Evolutionary conservation across 1,140 invertebrate genomes (phyloP).

Genomic region (Apis cerana): DNA sequence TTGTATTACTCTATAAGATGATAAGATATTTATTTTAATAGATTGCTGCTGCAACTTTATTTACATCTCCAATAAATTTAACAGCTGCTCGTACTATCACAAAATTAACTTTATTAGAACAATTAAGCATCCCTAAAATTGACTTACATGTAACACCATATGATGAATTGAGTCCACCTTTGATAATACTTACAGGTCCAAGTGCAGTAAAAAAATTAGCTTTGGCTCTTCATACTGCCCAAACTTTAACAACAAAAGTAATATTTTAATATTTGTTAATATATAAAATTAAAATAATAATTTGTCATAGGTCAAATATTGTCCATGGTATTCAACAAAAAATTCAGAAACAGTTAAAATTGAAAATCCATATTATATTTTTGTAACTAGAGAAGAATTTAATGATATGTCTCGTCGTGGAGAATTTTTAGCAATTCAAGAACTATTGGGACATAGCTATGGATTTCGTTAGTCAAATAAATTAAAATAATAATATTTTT

Average conservation of each 20-base stretch:
- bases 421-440: slow-evolving; percentile 70
- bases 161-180: slow-evolving; percentile 63
- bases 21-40: slow-evolving; percentile 35
- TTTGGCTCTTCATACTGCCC: slow-evolving; percentile 51
- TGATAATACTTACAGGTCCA: slow-evolving; percentile 70
- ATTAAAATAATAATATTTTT: neutral
- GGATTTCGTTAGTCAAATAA: slow-evolving; percentile 68
- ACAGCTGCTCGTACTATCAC: slow-evolving; percentile 61
- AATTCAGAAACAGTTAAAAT: slow-evolving; percentile 29
- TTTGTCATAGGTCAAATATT: slow-evolving; percentile 64
- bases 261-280: slow-evolving; percentile 8
- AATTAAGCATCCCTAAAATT: slow-evolving; percentile 66
- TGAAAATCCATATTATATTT: slow-evolving; percentile 57
- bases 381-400: slow-evolving; percentile 60
- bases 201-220: slow-evolving; percentile 63
- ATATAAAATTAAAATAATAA: neutral
- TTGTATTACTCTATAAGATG: neutral
- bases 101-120: slow-evolving; percentile 70
- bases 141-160: slow-evolving; percentile 64
- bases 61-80: slow-evolving; percentile 63
- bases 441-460: slow-evolving; percentile 69
- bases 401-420: slow-evolving; percentile 63
- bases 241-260: slow-evolving; percentile 62
- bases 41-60: slow-evolving; percentile 64
- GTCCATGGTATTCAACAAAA: slow-evolving; percentile 68